Evolutionary conservation across 1,140 invertebrate genomes (phyloP).

Genomic region (Drosophila repleta): DNA sequence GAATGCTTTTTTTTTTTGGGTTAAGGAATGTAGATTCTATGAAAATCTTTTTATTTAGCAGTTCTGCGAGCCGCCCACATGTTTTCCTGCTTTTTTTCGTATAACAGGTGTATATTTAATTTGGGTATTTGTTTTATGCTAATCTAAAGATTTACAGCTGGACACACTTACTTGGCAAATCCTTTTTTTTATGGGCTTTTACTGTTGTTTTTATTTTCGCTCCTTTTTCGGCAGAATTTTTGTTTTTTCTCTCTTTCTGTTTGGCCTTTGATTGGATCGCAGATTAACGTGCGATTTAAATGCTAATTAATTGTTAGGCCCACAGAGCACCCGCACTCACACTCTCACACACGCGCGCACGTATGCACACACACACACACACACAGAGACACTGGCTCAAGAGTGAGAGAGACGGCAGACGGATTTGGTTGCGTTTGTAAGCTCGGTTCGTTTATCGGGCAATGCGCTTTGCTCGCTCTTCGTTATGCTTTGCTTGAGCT

Average conservation of each 20-base stretch:
- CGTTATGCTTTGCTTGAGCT: conserved; percentile 14
- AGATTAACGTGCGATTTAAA: conserved; percentile 64
- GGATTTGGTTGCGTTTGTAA: conserved; percentile 43
- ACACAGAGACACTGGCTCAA: not conserved
- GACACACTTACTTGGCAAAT: conserved; percentile 42
- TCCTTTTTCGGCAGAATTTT: conserved; percentile 4
- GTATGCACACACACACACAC: conserved; percentile 1
- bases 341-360: not conserved
- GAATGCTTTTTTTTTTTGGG: conserved; percentile 27
- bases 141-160: conserved; percentile 42
- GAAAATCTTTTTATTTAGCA: conserved; percentile 28
- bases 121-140: conserved; percentile 48
- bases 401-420: not conserved
- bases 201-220: not conserved
- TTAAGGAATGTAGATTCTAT: conserved; percentile 42
- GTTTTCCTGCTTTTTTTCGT: conserved; percentile 4
- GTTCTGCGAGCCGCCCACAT: conserved; percentile 12
- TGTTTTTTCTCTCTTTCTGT: conserved; percentile 14
- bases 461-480: conserved; percentile 15
- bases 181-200: not conserved
- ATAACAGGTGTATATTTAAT: conserved; percentile 39
- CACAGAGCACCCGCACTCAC: no score
- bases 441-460: conserved; percentile 45
- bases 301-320: conserved; percentile 66
- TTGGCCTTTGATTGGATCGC: conserved; percentile 49